Conservation (phyloP, 2,888 invertebrate species). For the Diplolepis rosae region DNA sequence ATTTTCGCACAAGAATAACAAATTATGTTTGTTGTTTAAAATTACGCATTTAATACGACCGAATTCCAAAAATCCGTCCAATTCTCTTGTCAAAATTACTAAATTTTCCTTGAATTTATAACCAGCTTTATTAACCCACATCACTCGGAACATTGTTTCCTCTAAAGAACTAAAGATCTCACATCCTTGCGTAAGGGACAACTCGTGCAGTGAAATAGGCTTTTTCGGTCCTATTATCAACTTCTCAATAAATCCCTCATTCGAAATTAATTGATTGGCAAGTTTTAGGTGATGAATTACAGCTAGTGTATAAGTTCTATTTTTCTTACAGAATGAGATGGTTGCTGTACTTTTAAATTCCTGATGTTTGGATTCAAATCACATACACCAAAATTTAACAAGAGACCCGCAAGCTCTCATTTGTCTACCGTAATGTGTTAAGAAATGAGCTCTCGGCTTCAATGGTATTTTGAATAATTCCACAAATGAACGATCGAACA, state of each 20-base stretch:
- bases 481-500: not conserved
- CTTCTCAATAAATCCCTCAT: not conserved
- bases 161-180: not conserved
- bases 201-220: not conserved
- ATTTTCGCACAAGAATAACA: not conserved
- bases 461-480: not conserved
- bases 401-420: not conserved
- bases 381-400: not conserved
- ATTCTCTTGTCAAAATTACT: not conserved
- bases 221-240: not conserved
- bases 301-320: not conserved
- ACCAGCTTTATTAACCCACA: not conserved
- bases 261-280: not conserved
- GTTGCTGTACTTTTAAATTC: slow-evolving; percentile 3
- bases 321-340: slow-evolving; percentile 17
- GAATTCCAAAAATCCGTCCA: not conserved
- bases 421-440: not conserved
- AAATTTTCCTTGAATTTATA: not conserved
- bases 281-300: not conserved
- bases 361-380: slow-evolving; percentile 1
- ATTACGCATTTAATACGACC: not conserved
- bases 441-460: not conserved
- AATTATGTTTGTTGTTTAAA: not conserved
- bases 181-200: not conserved
- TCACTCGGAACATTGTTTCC: not conserved